Base-by-base conservation (phyloP, 2,888 invertebrate genomes). In the Hybos culiciformis region DNA sequence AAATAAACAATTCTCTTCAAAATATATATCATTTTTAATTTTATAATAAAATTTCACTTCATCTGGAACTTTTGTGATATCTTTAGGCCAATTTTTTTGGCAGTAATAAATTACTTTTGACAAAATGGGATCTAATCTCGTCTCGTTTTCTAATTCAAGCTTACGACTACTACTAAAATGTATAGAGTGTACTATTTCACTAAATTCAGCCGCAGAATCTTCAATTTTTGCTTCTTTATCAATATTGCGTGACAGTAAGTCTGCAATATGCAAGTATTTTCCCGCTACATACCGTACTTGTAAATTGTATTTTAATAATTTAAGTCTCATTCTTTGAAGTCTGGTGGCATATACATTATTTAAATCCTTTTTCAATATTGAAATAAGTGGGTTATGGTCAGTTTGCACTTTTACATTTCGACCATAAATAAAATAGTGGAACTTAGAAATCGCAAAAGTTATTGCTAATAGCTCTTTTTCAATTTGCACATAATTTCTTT, bases 211-310 rank as follows among this genome's bases (percentile, higher is more conserved):
- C 2, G 21, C 31, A n/a, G n/a, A n/a, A 26, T 31, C 21, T 6
- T 42, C 32, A 20, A 26, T 12, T 29, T 29, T 3, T 4, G 21
- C 32, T 8, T 39, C 9, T 17, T 40, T 38, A 34, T 31, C 18
- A 33, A 41, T 20, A 39, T 51, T 77, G 77, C 33, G 70, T 70
- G 49, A 56, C 60, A 29, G 67, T 65, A 7, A 78, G 78, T 44
- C 46, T 3, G 44, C 44, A 24, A 44, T 39, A 15, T 42, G 36
- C 26, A 46, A 33, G 31, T 36, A 23, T 41, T 43, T 43, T 3
- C 39, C 40, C 9, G 46, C 37, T 12, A 40, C 5, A 41, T 33
- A 43, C 21, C 43, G 20, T 4, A 43, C 29, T n/a, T 40, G 14
- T 18, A 43, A 18, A 6, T 21, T 24, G 18, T 41, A 43, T 37